Evolutionary conservation across 2,888 invertebrate genomes (phyloP).

Genomic region (Brachyptera risi): DNA sequence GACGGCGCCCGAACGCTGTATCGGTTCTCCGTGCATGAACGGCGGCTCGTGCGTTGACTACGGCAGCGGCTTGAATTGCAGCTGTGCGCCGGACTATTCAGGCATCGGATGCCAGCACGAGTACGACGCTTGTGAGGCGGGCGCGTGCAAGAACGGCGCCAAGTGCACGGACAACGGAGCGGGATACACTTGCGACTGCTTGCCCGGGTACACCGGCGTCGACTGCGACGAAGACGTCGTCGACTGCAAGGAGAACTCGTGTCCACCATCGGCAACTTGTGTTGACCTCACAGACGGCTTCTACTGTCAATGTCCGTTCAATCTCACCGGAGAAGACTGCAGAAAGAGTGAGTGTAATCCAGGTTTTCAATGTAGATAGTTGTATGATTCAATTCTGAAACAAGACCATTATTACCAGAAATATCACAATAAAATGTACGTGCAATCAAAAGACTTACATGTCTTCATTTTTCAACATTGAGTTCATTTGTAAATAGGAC

Average conservation of each 20-base stretch:
- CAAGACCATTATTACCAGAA: too few species aligned
- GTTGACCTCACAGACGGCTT: slow-evolving; percentile 86
- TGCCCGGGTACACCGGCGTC: slow-evolving; percentile 67
- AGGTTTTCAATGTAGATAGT: too few species aligned
- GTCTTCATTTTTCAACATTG: too few species aligned
- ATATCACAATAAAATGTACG: too few species aligned
- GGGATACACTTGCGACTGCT: slow-evolving; percentile 82
- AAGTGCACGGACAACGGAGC: slow-evolving; percentile 82
- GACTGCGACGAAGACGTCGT: slow-evolving; percentile 88
- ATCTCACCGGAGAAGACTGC: slow-evolving; percentile 93
- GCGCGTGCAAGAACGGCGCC: slow-evolving; percentile 90
- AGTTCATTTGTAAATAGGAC: too few species aligned
- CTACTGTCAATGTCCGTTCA: slow-evolving; percentile 96
- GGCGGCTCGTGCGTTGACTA: slow-evolving; percentile 94
- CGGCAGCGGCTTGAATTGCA: slow-evolving; percentile 91
- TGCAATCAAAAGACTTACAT: too few species aligned
- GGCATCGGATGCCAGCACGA: slow-evolving; percentile 92
- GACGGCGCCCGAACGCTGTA: slow-evolving; percentile 91
- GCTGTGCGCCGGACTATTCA: slow-evolving; percentile 79
- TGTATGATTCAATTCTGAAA: too few species aligned
- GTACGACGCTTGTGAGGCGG: slow-evolving; percentile 85
- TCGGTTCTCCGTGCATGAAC: slow-evolving; percentile 93
- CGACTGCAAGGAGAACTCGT: slow-evolving; percentile 90
- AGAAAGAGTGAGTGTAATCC: slow-evolving; percentile 74
- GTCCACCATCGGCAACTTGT: slow-evolving; percentile 89